Percentiles rank a stretch among this genome's conserved stretches.
phyloP scores from a whole-genome alignment of 2,888 invertebrate genomes.

The Octodonta nipae region DNA sequence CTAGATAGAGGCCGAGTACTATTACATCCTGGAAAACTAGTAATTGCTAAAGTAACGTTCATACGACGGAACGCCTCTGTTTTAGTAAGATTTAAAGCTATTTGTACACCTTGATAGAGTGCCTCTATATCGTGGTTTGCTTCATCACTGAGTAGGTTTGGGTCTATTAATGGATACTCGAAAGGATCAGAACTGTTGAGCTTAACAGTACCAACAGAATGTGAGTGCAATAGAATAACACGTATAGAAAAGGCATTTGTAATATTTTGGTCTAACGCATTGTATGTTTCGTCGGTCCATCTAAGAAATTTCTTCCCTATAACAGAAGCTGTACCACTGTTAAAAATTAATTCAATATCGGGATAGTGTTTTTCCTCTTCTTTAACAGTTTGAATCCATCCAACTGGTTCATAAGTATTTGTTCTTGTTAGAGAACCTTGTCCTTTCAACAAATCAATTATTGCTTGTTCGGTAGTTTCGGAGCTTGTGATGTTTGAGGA shows the following conservation, averaged over 20 bases:
- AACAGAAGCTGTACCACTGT: too few relatives aligned
- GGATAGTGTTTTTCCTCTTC: neutral
- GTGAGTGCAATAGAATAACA: too few relatives aligned
- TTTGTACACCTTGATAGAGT: constrained; percentile 44
- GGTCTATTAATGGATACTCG: constrained; percentile 24
- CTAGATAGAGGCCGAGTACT: constrained; percentile 37
- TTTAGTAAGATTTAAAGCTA: constrained; percentile 14
- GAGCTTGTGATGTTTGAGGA: constrained; percentile 5
- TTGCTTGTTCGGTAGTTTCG: neutral
- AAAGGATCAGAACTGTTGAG: constrained; percentile 21
- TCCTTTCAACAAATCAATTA: constrained; percentile 4
- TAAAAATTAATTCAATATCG: neutral
- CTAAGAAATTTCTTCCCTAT: too few relatives aligned
- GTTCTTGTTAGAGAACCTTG: constrained; percentile 3
- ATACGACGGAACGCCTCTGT: constrained; percentile 47
- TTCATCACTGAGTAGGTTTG: constrained; percentile 17
- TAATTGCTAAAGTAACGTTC: constrained; percentile 41
- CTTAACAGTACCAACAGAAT: constrained; percentile 20
- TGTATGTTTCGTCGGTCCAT: too few relatives aligned
- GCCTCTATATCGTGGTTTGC: constrained; percentile 47
- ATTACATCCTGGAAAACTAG: constrained; percentile 6
- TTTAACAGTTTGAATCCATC: constrained; percentile 7
- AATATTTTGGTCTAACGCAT: too few relatives aligned
- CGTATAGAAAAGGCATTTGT: too few relatives aligned
- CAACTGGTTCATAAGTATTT: constrained; percentile 4